Percentiles rank a stretch among this genome's conserved stretches.
Evolutionary conservation across 2,888 invertebrate genomes (phyloP).

Genomic region (Encarsia formosa): DNA sequence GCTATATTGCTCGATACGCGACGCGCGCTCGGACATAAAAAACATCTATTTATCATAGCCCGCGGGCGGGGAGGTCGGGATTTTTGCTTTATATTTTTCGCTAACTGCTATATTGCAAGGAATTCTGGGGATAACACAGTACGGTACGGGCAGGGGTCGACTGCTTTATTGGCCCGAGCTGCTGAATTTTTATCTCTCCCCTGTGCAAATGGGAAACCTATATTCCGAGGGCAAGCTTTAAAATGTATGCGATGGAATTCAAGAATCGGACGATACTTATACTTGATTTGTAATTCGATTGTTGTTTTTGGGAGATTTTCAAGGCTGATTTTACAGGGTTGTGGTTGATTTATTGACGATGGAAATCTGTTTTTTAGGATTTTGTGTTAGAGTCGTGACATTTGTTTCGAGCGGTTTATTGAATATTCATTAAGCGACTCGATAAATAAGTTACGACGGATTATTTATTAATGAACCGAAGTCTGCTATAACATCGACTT

Average conservation of each 20-base stretch:
- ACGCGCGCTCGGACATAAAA: no score
- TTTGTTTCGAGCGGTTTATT: no score
- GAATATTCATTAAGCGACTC: no score
- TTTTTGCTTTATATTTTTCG: constrained; percentile 22
- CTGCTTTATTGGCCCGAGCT: constrained; percentile 41
- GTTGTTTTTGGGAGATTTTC: not conserved
- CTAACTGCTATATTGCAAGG: constrained; percentile 23
- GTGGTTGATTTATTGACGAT: no score
- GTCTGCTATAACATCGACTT: no score
- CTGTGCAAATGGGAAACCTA: constrained; percentile 39
- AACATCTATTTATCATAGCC: constrained; percentile 26
- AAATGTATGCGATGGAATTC: no score
- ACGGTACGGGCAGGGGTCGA: not conserved
- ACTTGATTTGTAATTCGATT: not conserved
- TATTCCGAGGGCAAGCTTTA: constrained; percentile 31
- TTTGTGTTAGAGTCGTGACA: no score
- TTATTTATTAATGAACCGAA: no score
- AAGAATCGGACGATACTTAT: no score
- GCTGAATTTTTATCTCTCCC: constrained; percentile 47
- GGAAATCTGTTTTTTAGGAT: no score
- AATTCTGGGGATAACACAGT: constrained; percentile 9
- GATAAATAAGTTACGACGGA: no score
- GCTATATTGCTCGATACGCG: not conserved
- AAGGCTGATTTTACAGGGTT: no score
- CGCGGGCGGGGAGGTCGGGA: not conserved